Percentiles rank a stretch among this genome's conserved stretches.
phyloP scores from a whole-genome alignment of 2,888 invertebrate genomes.

The Conops quadrifasciatus region DNA sequence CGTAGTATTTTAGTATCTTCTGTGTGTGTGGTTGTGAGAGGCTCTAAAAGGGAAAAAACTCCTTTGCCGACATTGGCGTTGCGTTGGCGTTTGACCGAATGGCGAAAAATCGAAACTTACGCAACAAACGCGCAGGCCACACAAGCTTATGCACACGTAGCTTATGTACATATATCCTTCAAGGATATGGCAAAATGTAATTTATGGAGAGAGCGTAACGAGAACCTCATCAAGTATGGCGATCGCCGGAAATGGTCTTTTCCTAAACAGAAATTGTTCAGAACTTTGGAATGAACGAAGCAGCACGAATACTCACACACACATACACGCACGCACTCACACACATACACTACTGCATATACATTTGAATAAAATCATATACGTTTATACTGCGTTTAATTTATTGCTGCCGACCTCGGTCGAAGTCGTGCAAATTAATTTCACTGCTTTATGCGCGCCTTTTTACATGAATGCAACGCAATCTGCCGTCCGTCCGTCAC shows the following conservation, averaged over 20 bases:
- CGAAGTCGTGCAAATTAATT: slow-evolving; percentile 40
- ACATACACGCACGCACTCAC: slow-evolving; percentile 40
- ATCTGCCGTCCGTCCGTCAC: neutral
- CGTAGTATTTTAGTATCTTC: too few species aligned
- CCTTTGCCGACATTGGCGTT: too few species aligned
- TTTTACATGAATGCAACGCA: slow-evolving; percentile 24
- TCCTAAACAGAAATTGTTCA: slow-evolving; percentile 32
- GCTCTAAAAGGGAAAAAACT: too few species aligned
- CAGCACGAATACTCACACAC: slow-evolving; percentile 18
- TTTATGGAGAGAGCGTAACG: slow-evolving; percentile 24
- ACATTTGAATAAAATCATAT: neutral
- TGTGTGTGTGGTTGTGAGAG: too few species aligned
- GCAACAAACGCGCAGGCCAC: neutral
- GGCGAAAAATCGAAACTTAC: neutral
- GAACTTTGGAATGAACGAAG: slow-evolving; percentile 12
- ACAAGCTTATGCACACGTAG: too few species aligned
- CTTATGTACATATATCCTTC: slow-evolving; percentile 12
- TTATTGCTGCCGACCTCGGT: slow-evolving; percentile 39
- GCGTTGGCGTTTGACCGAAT: too few species aligned
- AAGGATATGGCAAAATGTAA: slow-evolving; percentile 24
- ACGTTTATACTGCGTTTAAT: slow-evolving; percentile 30
- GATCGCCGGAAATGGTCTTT: slow-evolving; percentile 29
- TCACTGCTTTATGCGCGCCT: slow-evolving; percentile 38
- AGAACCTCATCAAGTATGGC: slow-evolving; percentile 21
- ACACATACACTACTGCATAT: slow-evolving; percentile 32